These are phyloP conservation scores for Paralichthys olivaceus DNA, from an alignment of 2,113 vertebrate genomes.

Conservation along the genomic window DNA sequence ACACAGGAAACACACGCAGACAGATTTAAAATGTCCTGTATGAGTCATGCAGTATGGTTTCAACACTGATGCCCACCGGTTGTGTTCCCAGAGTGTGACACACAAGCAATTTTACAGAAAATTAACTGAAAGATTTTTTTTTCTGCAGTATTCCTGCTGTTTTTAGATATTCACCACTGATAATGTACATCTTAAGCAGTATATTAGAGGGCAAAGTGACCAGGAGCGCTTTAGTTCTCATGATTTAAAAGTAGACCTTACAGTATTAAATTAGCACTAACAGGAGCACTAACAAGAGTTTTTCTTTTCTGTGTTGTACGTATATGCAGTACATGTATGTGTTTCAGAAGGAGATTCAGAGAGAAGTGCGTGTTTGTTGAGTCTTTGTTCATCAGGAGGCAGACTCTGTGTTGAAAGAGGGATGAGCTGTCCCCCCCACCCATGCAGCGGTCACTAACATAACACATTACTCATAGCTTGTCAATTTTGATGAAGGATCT, in stretches of 20 bases:
- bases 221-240: not conserved
- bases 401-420: constrained; percentile 55
- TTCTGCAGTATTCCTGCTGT: not conserved
- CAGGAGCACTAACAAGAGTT: too few relatives aligned
- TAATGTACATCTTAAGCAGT: not conserved
- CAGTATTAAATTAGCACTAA: too few relatives aligned
- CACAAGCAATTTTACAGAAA: not conserved
- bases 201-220: not conserved
- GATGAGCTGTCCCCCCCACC: constrained; percentile 50
- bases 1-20: constrained; percentile 14
- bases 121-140: not conserved
- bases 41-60: constrained; percentile 46
- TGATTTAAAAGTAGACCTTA: too few relatives aligned
- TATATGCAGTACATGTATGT: not conserved
- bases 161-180: not conserved
- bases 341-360: not conserved
- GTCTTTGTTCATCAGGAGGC: not conserved
- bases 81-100: constrained; percentile 31
- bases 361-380: constrained; percentile 4
- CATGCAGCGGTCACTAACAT: constrained; percentile 13
- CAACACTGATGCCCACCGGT: constrained; percentile 27
- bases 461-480: constrained; percentile 49
- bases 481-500: not conserved
- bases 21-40: constrained; percentile 1
- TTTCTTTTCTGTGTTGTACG: not conserved